phyloP scores from a whole-genome alignment of 2,113 vertebrate genomes.

The Halichoerus grypus region DNA sequence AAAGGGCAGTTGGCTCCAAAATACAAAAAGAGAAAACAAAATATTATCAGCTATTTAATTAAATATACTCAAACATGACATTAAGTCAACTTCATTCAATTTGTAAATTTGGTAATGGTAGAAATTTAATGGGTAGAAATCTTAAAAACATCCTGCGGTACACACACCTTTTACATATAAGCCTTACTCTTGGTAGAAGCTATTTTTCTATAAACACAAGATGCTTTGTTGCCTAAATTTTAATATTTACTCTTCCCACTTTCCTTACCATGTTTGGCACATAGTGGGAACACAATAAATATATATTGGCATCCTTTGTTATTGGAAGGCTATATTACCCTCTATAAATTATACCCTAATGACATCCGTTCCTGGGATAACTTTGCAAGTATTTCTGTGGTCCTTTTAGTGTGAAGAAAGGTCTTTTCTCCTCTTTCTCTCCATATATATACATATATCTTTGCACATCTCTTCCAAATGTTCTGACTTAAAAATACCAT shows the following conservation, averaged over 20 bases:
- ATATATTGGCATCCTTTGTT: not conserved
- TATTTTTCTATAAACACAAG: not conserved
- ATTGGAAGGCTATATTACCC: not conserved
- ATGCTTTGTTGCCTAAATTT: not conserved
- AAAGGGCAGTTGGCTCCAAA: not conserved
- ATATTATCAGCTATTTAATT: not conserved
- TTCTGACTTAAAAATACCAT: not conserved
- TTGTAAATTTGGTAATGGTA: not conserved
- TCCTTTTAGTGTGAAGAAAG: not conserved
- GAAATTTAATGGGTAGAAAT: not conserved
- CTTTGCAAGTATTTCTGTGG: not conserved
- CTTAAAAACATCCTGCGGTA: not conserved
- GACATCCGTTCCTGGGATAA: not conserved
- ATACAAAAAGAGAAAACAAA: not conserved
- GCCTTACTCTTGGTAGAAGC: not conserved
- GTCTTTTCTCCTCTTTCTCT: not conserved
- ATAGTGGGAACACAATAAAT: not conserved
- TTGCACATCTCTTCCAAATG: not conserved
- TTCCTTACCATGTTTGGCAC: not conserved
- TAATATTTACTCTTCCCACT: not conserved
- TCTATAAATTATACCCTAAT: not conserved
- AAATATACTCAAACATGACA: not conserved
- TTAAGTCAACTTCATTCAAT: not conserved
- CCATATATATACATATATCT: not conserved
- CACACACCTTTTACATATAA: not conserved